Base-by-base conservation (phyloP, 2,888 invertebrate genomes). In the Melipona beecheii region DNA sequence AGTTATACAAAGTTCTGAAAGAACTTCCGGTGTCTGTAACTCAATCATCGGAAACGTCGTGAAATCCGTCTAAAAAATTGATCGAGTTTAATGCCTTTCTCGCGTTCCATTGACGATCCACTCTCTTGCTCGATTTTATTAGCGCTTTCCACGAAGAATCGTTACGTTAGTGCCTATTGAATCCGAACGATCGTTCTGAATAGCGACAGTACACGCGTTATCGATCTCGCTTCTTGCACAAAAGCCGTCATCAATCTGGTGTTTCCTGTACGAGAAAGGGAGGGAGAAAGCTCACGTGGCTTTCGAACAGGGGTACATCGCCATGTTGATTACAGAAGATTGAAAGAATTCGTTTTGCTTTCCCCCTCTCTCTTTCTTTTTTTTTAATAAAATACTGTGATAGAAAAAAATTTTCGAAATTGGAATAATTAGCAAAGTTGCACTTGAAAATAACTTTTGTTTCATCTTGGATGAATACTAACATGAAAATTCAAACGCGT, bases 261-360 rank as follows among this genome's bases (percentile, higher is more conserved):
- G 60, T 83, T 83, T 77, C 82, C 82, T 83, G 65, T 69, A 60
- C 60, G 9, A 9, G 4, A 21, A 19, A 27, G 36, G 36, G 9
- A 1, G 43, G 43, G 11, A 9, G 9, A 27, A 9, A 24, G 27
- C 60, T 24, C 27, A 60, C 60, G 60, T 60, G 60, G 27, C 60
- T 9, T 60, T 24, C 17, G 24, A 60, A 60, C n/a, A 43, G 43
- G 43, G 43, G 9, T 9, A 9, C 36, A 36, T 36, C 36, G 36
- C 43, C 43, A 43, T 43, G 43, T 43, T 43, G 43, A 43, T 43
- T 43, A 9, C 43, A 43, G 43, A 43, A 43, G 43, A 9, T 43
- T 43, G 9, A 43, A 43, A 43, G 43, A 43, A 43, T 9, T 43
- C 9, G 43, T 43, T 43, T 43, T 43, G 36, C 36, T 9, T 2